Evolutionary conservation across 2,888 invertebrate species (phyloP).

Genomic region (Papilio gigon): DNA sequence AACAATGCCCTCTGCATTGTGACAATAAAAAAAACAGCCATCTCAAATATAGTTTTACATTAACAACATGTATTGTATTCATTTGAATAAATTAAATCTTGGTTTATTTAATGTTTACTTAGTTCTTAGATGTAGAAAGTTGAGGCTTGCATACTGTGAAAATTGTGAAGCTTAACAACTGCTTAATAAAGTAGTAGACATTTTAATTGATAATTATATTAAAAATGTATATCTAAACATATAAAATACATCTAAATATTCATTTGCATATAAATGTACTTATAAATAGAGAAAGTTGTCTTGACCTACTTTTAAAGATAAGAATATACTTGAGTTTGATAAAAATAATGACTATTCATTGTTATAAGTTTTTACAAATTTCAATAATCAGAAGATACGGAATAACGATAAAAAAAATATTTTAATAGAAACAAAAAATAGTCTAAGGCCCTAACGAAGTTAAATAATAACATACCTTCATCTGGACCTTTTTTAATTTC

Average conservation of each 20-base stretch:
- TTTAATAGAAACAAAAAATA: background rate
- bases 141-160: too few species aligned
- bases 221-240: background rate
- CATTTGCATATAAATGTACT: conserved; percentile 18
- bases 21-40: too few species aligned
- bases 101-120: too few species aligned
- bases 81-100: too few species aligned
- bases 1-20: too few species aligned
- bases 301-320: conserved; percentile 49
- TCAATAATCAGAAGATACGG: conserved; percentile 13
- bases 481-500: conserved; percentile 79
- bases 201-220: background rate
- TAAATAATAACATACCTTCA: conserved; percentile 65
- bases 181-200: too few species aligned
- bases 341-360: conserved; percentile 22
- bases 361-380: background rate
- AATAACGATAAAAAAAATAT: background rate
- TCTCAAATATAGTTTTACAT: too few species aligned
- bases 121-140: too few species aligned
- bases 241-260: background rate
- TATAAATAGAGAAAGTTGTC: conserved; percentile 40
- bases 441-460: background rate
- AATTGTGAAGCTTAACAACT: too few species aligned
- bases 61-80: too few species aligned
- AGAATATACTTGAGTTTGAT: conserved; percentile 25